Evolutionary conservation across 2,113 vertebrate genomes (phyloP).

Genomic region (Amblyornis subalaris): DNA sequence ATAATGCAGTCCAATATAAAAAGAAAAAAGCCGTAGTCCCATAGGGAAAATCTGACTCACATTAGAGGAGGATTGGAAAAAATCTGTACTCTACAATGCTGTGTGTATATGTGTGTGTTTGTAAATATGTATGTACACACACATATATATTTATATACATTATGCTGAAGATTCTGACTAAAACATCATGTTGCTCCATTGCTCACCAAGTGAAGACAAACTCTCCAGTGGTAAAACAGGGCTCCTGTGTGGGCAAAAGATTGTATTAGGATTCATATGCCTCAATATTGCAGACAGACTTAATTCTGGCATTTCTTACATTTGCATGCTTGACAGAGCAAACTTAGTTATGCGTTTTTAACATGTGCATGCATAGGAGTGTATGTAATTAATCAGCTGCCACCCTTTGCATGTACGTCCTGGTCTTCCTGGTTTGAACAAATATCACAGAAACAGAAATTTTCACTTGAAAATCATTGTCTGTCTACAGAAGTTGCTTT

Average conservation of each 20-base stretch:
- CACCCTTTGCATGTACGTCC: not conserved
- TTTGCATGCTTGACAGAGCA: not conserved
- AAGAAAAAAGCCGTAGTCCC: not conserved
- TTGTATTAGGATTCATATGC: not conserved
- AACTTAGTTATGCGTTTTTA: not conserved
- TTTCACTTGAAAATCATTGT: not conserved
- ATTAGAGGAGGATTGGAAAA: not conserved
- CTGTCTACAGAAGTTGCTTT: not conserved
- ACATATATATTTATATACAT: not conserved
- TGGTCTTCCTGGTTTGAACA: not conserved
- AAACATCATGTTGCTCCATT: not conserved
- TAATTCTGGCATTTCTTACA: not conserved
- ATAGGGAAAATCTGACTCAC: not conserved
- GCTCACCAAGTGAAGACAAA: not conserved
- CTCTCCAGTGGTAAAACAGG: not conserved
- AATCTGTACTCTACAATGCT: not conserved
- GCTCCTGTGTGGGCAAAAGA: not conserved
- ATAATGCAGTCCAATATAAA: not conserved
- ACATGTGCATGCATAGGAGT: not conserved
- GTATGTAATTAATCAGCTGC: not conserved
- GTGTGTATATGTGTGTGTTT: not conserved
- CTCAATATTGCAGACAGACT: not conserved
- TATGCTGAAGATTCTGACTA: not conserved
- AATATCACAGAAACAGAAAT: not conserved
- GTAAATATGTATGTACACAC: not conserved